Conservation (phyloP, 1,140 invertebrate genomes). For the Leptopilina clavipes region DNA sequence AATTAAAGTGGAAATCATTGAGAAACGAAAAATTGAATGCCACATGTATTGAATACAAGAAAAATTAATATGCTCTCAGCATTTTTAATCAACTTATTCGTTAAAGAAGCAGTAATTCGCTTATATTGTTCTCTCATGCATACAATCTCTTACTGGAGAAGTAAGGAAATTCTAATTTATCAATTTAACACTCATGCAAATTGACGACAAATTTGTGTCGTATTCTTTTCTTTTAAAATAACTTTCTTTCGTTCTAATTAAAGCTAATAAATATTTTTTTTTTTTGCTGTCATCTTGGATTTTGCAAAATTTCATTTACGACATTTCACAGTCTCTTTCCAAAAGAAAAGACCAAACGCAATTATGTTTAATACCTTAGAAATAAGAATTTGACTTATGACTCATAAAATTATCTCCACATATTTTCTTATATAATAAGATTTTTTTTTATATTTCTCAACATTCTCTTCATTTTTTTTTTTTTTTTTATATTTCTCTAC, state of each 20-base stretch:
- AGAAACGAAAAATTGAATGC: too few relatives aligned
- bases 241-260: constrained; percentile 13
- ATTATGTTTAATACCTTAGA: constrained; percentile 13
- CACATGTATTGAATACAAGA: too few relatives aligned
- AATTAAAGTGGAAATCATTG: too few relatives aligned
- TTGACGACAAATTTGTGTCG: constrained; percentile 25
- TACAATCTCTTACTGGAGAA: constrained; percentile 1
- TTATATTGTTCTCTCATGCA: neutral
- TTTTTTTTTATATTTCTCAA: constrained; percentile 49
- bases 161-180: neutral
- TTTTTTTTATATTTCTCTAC: constrained; percentile 42
- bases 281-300: neutral
- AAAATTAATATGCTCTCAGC: too few relatives aligned
- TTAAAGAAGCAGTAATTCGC: neutral
- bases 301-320: neutral
- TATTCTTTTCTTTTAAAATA: neutral
- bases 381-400: constrained; percentile 26
- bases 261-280: constrained; percentile 16
- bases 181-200: neutral
- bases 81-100: too few relatives aligned
- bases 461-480: constrained; percentile 43
- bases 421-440: constrained; percentile 42
- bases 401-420: constrained; percentile 27
- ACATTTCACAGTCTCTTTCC: neutral
- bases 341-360: neutral